These are phyloP conservation scores for Coluber constrictor DNA, from an alignment of 2,797 vertebrate species.

Conservation along the genomic window DNA sequence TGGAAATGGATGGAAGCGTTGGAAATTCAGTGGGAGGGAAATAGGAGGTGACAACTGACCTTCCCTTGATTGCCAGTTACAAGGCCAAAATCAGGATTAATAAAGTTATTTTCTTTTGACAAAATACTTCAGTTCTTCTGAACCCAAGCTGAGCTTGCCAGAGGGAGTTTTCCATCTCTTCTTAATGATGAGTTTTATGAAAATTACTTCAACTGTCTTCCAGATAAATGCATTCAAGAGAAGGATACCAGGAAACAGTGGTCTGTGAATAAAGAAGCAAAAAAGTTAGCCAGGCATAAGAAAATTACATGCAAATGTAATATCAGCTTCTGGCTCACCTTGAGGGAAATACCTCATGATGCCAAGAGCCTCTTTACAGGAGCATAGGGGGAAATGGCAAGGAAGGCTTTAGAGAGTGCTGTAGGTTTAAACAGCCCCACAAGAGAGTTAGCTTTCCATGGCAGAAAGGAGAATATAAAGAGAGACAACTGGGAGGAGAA, in stretches of 20 bases:
- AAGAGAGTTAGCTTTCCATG: conserved; percentile 13
- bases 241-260: conserved; percentile 26
- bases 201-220: neutral
- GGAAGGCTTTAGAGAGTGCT: neutral
- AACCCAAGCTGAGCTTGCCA: neutral
- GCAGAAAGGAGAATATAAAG: neutral
- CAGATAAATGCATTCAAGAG: neutral
- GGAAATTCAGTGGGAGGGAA: neutral
- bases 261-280: conserved; percentile 38
- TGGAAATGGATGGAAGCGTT: neutral
- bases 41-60: too few relatives aligned
- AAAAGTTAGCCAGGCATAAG: conserved; percentile 23
- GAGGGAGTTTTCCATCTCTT: neutral
- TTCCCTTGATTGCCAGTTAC: neutral
- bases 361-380: neutral
- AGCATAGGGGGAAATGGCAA: neutral
- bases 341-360: neutral
- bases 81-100: neutral
- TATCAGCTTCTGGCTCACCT: neutral
- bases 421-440: neutral
- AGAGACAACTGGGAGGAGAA: conserved; percentile 1
- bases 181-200: neutral
- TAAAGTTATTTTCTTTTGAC: neutral
- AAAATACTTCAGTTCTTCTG: neutral
- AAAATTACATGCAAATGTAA: conserved; percentile 37